phyloP scores from a whole-genome alignment of 2,888 invertebrate genomes.

The Falcaria lacertinaria region DNA sequence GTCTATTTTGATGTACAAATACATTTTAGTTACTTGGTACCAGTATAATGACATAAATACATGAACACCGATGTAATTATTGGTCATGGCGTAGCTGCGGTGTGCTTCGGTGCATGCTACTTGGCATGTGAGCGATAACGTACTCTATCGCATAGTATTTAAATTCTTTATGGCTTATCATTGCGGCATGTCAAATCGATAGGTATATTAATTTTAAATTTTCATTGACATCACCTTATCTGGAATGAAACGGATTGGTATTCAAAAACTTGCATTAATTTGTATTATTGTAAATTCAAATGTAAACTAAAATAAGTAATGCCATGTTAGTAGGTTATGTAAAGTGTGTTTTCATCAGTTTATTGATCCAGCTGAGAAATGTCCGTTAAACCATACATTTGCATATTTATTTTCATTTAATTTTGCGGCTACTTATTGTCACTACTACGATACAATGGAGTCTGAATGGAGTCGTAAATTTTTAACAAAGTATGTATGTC shows the following conservation, averaged over 20 bases:
- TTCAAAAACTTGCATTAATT: not conserved
- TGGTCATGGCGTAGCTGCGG: not conserved
- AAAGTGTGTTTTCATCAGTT: conserved; percentile 18
- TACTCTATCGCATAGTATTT: not conserved
- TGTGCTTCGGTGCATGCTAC: not conserved
- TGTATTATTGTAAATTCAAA: conserved; percentile 3
- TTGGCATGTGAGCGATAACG: conserved; percentile 1
- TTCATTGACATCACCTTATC: not conserved
- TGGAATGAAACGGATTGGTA: not conserved
- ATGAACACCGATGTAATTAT: not conserved
- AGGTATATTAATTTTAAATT: not conserved
- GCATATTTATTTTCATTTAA: not conserved
- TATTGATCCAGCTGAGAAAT: conserved; percentile 27
- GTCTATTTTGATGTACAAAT: not conserved
- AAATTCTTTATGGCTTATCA: conserved; percentile 1
- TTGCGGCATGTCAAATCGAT: not conserved
- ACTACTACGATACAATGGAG: no score
- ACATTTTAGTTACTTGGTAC: conserved; percentile 1
- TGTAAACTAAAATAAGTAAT: not conserved
- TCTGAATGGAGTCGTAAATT: no score
- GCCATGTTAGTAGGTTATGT: conserved; percentile 1
- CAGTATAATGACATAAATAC: not conserved
- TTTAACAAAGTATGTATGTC: no score
- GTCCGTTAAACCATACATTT: not conserved
- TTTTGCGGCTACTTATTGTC: no score